Percentiles rank a stretch among this genome's conserved stretches.
phyloP scores from a whole-genome alignment of 2,113 vertebrate species.

The Mesembrinibis cayennensis region DNA sequence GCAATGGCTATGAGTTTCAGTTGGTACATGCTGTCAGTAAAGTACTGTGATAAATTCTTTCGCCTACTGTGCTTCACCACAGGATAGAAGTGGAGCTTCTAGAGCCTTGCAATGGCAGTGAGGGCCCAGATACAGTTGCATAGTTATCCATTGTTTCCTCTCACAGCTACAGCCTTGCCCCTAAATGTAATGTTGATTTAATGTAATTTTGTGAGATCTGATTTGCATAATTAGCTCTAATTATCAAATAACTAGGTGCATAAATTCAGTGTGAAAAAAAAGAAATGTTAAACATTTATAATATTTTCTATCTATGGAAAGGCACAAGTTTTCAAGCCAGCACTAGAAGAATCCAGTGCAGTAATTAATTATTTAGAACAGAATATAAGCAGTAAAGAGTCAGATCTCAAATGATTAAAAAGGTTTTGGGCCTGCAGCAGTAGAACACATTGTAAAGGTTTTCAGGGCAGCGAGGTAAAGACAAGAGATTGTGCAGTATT shows the following conservation, averaged over 20 bases:
- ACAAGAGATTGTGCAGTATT: neutral
- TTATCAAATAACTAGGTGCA: neutral
- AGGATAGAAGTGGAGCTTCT: neutral
- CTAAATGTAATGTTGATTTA: neutral
- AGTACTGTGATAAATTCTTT: neutral
- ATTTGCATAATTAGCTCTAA: neutral
- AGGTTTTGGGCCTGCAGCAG: neutral
- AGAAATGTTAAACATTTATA: neutral
- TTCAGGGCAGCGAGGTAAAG: neutral
- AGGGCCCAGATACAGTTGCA: neutral
- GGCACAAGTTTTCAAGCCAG: neutral
- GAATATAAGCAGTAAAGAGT: neutral
- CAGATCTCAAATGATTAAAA: neutral
- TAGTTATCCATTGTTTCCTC: neutral
- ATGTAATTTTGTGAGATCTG: neutral
- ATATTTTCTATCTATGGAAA: neutral
- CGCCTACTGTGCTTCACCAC: neutral
- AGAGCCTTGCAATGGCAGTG: neutral
- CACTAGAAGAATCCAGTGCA: neutral
- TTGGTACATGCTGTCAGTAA: fast-evolving
- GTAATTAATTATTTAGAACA: neutral
- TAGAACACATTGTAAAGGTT: neutral
- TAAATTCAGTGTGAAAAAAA: neutral
- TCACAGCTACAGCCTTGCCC: neutral
- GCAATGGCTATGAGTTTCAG: neutral